phyloP scores from a whole-genome alignment of 2,797 vertebrate species.

The Parauchenoglanis ngamensis region DNA sequence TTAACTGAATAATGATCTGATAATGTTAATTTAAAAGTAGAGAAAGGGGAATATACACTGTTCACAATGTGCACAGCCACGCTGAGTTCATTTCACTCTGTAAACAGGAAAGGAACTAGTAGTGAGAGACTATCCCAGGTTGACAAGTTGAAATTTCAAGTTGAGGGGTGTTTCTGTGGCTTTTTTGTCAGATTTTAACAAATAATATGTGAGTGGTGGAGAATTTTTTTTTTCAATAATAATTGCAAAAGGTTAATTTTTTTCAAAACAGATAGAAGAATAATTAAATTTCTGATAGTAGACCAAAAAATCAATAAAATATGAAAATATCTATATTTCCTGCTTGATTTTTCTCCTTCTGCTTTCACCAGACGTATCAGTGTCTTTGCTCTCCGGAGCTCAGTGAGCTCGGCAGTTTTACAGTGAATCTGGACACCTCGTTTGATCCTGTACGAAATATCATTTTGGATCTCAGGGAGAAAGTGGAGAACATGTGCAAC shows the following conservation, averaged over 20 bases:
- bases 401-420: conserved; percentile 66
- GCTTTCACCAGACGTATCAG: conserved; percentile 65
- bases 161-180: background rate
- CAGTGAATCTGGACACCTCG: conserved; percentile 65
- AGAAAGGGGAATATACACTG: background rate
- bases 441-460: conserved; percentile 66
- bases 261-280: too few species aligned
- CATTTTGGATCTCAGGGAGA: conserved; percentile 71
- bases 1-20: too few species aligned
- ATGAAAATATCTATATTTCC: background rate
- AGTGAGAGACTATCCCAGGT: too few species aligned
- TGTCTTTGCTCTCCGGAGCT: conserved; percentile 67
- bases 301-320: background rate
- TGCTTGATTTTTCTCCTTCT: background rate
- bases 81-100: too few species aligned
- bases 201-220: background rate
- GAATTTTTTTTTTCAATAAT: background rate
- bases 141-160: background rate
- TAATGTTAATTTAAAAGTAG: too few species aligned
- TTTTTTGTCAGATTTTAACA: background rate
- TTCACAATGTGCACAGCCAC: background rate
- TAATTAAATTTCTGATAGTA: background rate
- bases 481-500: conserved; percentile 77
- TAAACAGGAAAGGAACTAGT: too few species aligned
- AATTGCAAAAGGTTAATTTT: background rate